Evolutionary conservation across 1,140 invertebrate genomes (phyloP).

Genomic region (Drosophila bifasciata): DNA sequence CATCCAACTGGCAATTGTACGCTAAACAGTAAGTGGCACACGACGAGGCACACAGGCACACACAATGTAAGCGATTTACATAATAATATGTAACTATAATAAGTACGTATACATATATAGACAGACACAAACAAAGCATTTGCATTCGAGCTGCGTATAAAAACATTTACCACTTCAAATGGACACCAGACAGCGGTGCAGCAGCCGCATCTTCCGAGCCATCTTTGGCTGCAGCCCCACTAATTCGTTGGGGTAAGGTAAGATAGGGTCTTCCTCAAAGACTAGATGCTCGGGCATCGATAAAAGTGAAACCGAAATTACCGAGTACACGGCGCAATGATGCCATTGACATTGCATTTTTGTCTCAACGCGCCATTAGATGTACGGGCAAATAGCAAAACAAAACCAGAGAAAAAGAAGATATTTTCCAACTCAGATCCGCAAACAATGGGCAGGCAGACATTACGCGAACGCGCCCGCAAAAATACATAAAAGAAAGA

Average conservation of each 20-base stretch:
- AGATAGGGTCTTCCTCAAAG: conserved; percentile 38
- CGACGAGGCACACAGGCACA: conserved; percentile 61
- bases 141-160: conserved; percentile 33
- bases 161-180: conserved; percentile 71
- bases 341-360: conserved; percentile 82
- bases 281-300: conserved; percentile 68
- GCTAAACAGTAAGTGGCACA: conserved; percentile 66
- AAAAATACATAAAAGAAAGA: conserved; percentile 35
- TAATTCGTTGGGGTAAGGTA: no score
- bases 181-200: conserved; percentile 39
- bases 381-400: conserved; percentile 61
- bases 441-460: conserved; percentile 69
- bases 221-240: conserved; percentile 41
- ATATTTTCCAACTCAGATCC: conserved; percentile 49
- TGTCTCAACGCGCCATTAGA: conserved; percentile 79
- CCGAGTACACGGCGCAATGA: conserved; percentile 65
- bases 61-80: conserved; percentile 76
- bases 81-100: conserved; percentile 71
- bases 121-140: conserved; percentile 60
- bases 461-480: conserved; percentile 71
- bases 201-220: conserved; percentile 29
- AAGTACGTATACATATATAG: conserved; percentile 24
- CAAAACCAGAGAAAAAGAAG: conserved; percentile 48
- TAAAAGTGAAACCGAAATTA: conserved; percentile 81
- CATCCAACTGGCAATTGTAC: conserved; percentile 32